Conservation (phyloP, 2,888 invertebrate species). For the Pachliopta kotzebuea region DNA sequence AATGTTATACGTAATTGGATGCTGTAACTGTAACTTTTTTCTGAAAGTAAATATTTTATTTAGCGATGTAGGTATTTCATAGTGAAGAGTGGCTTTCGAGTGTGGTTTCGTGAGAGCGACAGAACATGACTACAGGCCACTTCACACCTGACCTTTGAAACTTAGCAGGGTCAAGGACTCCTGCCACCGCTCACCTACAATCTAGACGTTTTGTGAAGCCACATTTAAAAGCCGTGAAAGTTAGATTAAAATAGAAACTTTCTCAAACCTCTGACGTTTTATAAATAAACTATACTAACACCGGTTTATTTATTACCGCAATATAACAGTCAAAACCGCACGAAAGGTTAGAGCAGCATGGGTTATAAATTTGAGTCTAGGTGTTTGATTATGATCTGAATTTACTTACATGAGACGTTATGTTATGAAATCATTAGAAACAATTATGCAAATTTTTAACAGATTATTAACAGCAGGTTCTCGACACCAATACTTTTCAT, state of each 20-base stretch:
- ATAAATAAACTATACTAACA: constrained; percentile 14
- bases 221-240: constrained; percentile 26
- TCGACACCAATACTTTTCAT: too few relatives aligned
- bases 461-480: too few relatives aligned
- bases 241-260: constrained; percentile 23
- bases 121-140: constrained; percentile 25
- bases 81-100: constrained; percentile 24
- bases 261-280: neutral
- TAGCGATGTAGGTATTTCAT: constrained; percentile 17
- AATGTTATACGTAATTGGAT: neutral
- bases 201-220: constrained; percentile 19
- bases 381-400: neutral
- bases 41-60: constrained; percentile 11
- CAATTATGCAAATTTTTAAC: too few relatives aligned
- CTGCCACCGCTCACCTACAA: constrained; percentile 35
- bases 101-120: constrained; percentile 30
- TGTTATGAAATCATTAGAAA: too few relatives aligned
- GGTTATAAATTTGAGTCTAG: neutral
- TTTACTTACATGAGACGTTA: too few relatives aligned
- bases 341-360: neutral
- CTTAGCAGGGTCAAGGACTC: constrained; percentile 42
- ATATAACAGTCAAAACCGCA: neutral
- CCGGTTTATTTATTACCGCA: neutral
- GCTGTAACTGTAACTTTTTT: neutral
- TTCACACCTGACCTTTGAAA: constrained; percentile 37